Evolutionary conservation across 2,113 vertebrate species (phyloP).

Genomic region (Mobula birostris): DNA sequence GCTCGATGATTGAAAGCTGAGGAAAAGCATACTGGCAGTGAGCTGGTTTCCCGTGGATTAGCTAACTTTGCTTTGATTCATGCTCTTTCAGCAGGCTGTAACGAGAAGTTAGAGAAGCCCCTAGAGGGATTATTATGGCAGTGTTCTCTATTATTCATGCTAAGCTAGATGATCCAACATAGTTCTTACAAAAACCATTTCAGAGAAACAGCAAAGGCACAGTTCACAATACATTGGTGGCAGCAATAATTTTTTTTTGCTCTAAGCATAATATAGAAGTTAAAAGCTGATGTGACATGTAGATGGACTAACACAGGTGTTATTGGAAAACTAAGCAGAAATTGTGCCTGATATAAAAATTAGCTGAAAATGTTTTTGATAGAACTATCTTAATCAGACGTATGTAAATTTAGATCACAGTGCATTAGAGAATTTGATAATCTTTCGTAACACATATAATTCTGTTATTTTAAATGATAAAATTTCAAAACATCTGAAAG

Average conservation of each 20-base stretch:
- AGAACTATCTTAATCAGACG: background rate
- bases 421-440: background rate
- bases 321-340: background rate
- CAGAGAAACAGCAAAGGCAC: constrained; percentile 39
- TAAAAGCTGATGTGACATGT: background rate
- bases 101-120: constrained; percentile 36
- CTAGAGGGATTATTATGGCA: constrained; percentile 31
- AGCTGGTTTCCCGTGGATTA: background rate
- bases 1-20: constrained; percentile 39
- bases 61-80: constrained; percentile 40
- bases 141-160: constrained; percentile 40
- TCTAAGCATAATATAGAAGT: constrained; percentile 32
- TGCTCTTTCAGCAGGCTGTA: constrained; percentile 43
- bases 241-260: background rate
- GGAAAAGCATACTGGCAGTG: background rate
- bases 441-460: background rate
- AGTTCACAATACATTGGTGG: constrained; percentile 15
- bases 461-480: background rate
- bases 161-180: constrained; percentile 37
- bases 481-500: background rate
- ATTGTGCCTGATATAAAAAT: background rate
- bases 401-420: background rate
- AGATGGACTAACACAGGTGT: background rate
- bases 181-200: constrained; percentile 40
- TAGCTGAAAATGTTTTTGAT: background rate